Percentiles rank a stretch among this genome's conserved stretches.
phyloP scores from a whole-genome alignment of 2,797 vertebrate genomes.

The Halcyon smyrnensis region DNA sequence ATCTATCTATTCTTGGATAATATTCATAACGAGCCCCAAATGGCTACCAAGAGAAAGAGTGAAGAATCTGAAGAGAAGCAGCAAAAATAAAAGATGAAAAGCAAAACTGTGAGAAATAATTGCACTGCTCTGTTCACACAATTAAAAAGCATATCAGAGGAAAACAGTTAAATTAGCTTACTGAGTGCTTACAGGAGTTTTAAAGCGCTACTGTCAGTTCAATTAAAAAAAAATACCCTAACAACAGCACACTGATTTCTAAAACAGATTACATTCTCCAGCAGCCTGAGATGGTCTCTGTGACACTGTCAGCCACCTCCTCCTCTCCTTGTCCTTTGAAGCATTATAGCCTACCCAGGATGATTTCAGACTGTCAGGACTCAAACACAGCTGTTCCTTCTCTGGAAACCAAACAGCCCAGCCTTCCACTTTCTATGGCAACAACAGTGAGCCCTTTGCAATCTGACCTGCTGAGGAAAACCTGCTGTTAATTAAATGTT shows the following conservation, averaged over 20 bases:
- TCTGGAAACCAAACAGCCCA: slow-evolving; percentile 67
- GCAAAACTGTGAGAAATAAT: slow-evolving; percentile 17
- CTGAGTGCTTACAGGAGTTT: slow-evolving; percentile 37
- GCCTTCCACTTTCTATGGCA: slow-evolving; percentile 83
- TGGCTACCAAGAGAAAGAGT: slow-evolving; percentile 9
- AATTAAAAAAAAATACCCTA: slow-evolving; percentile 65
- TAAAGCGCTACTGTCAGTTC: slow-evolving; percentile 58
- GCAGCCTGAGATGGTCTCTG: slow-evolving; percentile 75
- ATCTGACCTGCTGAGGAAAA: slow-evolving; percentile 87
- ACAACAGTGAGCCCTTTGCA: slow-evolving; percentile 81
- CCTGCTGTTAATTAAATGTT: slow-evolving; percentile 90
- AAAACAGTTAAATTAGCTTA: slow-evolving; percentile 70
- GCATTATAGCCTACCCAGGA: slow-evolving; percentile 34
- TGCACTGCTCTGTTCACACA: neutral
- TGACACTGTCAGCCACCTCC: slow-evolving; percentile 73
- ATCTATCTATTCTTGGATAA: slow-evolving; percentile 2
- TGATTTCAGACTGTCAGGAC: slow-evolving; percentile 64
- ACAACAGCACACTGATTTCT: slow-evolving; percentile 67
- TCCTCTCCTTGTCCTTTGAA: slow-evolving; percentile 38
- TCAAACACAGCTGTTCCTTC: slow-evolving; percentile 79
- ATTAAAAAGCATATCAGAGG: slow-evolving; percentile 1
- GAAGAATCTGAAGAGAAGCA: slow-evolving; percentile 11
- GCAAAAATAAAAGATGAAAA: slow-evolving; percentile 13
- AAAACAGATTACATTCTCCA: slow-evolving; percentile 78
- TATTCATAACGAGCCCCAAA: slow-evolving; percentile 7